phyloP scores from a whole-genome alignment of 2,888 invertebrate species.

The Emmelina monodactyla region DNA sequence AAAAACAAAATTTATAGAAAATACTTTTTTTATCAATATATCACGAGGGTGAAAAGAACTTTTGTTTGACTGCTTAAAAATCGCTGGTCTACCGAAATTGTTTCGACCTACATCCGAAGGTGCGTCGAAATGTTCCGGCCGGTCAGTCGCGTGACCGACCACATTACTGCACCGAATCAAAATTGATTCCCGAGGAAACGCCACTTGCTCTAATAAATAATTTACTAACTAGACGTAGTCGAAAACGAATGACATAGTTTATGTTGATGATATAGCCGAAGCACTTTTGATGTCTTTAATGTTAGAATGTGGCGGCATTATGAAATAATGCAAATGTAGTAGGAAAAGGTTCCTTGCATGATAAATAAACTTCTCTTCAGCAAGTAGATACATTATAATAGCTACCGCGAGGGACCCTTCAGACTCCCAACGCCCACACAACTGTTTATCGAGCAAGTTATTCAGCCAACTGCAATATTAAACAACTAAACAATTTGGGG shows the following conservation, averaged over 20 bases:
- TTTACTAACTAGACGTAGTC: constrained; percentile 25
- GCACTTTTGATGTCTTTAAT: too few species aligned
- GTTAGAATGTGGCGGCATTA: too few species aligned
- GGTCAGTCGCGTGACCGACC: constrained; percentile 46
- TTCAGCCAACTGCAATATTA: constrained; percentile 1
- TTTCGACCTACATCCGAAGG: constrained; percentile 18
- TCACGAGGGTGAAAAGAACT: too few species aligned
- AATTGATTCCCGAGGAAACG: constrained; percentile 44
- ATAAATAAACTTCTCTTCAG: too few species aligned
- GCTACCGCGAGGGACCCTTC: background rate
- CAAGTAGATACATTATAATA: too few species aligned
- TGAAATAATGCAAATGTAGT: too few species aligned
- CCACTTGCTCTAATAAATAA: constrained; percentile 44
- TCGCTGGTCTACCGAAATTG: constrained; percentile 12
- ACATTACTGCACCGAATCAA: constrained; percentile 50
- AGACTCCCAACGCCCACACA: background rate
- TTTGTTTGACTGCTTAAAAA: constrained; percentile 13
- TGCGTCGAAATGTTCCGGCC: constrained; percentile 31
- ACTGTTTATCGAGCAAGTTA: background rate
- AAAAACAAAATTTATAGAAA: too few species aligned
- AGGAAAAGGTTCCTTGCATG: too few species aligned
- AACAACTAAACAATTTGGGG: constrained; percentile 1
- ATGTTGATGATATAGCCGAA: too few species aligned
- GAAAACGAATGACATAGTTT: too few species aligned
- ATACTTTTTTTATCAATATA: too few species aligned